Evolutionary conservation across 37 sponge, comb jelly and placozoan genomes (phyloP), one percentile per base, ranked within the genome.

Genomic region (Beroe ovata): DNA sequence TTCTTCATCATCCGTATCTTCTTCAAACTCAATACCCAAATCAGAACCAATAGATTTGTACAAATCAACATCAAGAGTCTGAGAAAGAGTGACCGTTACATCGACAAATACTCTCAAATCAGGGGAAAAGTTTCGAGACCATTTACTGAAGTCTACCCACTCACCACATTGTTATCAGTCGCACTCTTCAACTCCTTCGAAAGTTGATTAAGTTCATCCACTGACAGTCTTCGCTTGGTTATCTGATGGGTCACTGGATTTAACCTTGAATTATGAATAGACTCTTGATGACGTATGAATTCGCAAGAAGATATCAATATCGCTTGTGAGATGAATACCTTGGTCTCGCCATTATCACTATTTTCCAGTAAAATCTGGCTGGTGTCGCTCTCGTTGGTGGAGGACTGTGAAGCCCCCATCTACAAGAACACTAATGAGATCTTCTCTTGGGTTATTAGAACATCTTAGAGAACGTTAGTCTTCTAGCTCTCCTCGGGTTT

Each of bases 331-430:
- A n/a, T n/a, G n/a, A n/a, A n/a, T 25, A 69, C 36, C 71, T 40
- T 77, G 84, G 33, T 35, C 42, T 39, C 42, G 16, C 84, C 84
- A 40, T 77, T 54, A n/a, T 77, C 84, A 40, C 33, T 54, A 20
- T 36, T 77, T 36, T 77, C 84, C 11, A 77, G 47, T 1, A 77
- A 20, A 22, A 77, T 36, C 47, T 77, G 54, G 33, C 22, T 42
- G 18, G 54, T 77, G 4, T 77, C 84, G 8, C 32, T 66, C 47
- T 77, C 84, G 71, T 36, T 71, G 8, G 71, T 6, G 11, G 84
- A 32, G 11, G 84, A 77, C 28, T 77, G 84, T 3, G 42, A 42
- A 39, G 84, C 26, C 8, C 84, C 84, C 84, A 77, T 77, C 54
- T 47, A 47, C 54, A 11, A 47, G n/a, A n/a, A n/a, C n/a, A n/a